phyloP scores from a whole-genome alignment of 1,140 invertebrate genomes.

The Zelostemma sp. region DNA sequence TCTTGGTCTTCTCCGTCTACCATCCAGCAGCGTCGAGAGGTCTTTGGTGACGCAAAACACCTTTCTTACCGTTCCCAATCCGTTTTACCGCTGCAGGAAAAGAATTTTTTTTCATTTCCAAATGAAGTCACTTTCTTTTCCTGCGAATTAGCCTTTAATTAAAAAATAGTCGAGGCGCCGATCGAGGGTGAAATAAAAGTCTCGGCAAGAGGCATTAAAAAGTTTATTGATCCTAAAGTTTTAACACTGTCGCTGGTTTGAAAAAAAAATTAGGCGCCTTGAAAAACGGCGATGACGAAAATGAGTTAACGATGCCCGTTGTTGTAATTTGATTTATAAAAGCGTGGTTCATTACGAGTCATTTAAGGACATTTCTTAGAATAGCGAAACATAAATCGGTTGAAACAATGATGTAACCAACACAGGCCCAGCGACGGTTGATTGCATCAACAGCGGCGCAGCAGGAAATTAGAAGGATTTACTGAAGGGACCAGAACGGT shows the following conservation, averaged over 20 bases:
- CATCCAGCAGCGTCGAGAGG: neutral
- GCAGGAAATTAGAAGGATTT: conserved; percentile 6
- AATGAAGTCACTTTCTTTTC: too few species aligned
- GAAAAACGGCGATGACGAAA: neutral
- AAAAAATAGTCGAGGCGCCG: too few species aligned
- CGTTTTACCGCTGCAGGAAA: neutral
- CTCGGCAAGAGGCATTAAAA: too few species aligned
- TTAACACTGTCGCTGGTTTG: too few species aligned
- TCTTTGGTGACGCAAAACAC: conserved; percentile 26
- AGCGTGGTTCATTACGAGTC: neutral
- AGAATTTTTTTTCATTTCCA: neutral
- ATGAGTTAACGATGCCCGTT: neutral
- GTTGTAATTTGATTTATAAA: neutral
- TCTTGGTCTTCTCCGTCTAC: neutral
- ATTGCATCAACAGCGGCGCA: neutral
- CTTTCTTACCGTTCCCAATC: conserved; percentile 8
- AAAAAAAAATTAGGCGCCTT: too few species aligned
- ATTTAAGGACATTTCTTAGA: conserved; percentile 3
- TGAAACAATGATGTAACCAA: neutral
- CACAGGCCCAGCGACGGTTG: neutral
- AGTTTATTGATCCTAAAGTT: too few species aligned
- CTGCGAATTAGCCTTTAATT: too few species aligned
- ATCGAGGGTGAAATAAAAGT: too few species aligned
- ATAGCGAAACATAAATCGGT: conserved; percentile 2
- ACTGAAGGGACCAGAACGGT: conserved; percentile 1